These are phyloP conservation scores for Lutjanus erythropterus DNA, from an alignment of 2,113 vertebrate species.

Conservation along the genomic window DNA sequence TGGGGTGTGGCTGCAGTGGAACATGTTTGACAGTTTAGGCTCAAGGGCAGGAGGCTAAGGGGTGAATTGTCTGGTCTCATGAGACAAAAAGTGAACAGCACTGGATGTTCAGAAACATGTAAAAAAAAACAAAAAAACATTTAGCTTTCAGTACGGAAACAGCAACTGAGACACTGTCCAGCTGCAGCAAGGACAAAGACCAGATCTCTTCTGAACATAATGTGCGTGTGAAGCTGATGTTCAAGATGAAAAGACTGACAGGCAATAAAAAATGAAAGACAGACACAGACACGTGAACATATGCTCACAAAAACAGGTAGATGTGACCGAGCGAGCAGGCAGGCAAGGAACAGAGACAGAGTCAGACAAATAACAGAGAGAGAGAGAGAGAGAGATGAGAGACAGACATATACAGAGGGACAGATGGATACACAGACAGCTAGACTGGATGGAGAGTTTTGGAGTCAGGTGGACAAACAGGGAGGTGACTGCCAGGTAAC, in stretches of 20 bases:
- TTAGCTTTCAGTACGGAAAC: neutral
- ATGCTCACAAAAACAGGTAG: conserved; percentile 12
- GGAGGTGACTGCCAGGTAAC: conserved; percentile 60
- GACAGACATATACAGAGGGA: conserved; percentile 23
- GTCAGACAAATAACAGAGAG: conserved; percentile 19
- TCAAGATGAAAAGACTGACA: conserved; percentile 13
- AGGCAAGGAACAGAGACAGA: neutral
- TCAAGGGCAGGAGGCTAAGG: too few species aligned
- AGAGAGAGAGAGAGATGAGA: conserved; percentile 17
- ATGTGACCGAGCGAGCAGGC: neutral
- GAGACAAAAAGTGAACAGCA: too few species aligned
- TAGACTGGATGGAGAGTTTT: conserved; percentile 30
- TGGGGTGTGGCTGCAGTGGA: conserved; percentile 2
- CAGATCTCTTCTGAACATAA: neutral
- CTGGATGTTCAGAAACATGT: too few species aligned
- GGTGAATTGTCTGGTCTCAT: too few species aligned
- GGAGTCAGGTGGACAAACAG: conserved; percentile 43
- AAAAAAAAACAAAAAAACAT: neutral
- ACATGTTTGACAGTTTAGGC: neutral
- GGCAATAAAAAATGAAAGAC: neutral
- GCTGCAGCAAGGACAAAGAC: neutral
- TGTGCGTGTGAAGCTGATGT: neutral
- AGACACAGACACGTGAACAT: conserved; percentile 1
- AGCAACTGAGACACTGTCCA: neutral
- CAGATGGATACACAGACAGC: conserved; percentile 58